Percentiles rank a stretch among this genome's conserved stretches.
phyloP scores from a whole-genome alignment of 2,113 vertebrate species.

The Myiagra hebetior region DNA sequence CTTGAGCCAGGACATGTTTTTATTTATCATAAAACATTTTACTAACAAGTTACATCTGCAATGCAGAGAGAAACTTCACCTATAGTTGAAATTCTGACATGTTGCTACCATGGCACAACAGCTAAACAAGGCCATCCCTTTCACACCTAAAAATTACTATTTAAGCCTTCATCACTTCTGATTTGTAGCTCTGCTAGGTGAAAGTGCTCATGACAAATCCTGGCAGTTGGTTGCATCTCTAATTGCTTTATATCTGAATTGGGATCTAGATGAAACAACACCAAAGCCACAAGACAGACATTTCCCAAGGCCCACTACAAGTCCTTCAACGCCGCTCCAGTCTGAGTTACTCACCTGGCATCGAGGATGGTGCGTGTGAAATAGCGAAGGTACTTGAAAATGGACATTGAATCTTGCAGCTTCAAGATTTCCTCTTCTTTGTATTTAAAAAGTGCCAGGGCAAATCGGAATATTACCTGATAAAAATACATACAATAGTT shows the following conservation, averaged over 20 bases:
- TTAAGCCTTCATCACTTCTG: not conserved
- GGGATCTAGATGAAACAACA: not conserved
- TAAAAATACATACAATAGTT: not conserved
- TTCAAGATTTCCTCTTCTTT: constrained; percentile 96
- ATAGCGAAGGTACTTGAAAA: constrained; percentile 93
- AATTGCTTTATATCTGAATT: not conserved
- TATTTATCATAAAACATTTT: not conserved
- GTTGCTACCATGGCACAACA: not conserved
- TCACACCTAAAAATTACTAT: not conserved
- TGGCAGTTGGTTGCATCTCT: not conserved
- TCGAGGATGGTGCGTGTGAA: constrained; percentile 92
- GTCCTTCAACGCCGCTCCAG: not conserved
- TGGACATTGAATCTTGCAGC: constrained; percentile 86
- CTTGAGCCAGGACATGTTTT: not conserved
- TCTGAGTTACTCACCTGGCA: constrained; percentile 76
- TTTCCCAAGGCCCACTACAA: not conserved
- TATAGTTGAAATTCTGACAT: not conserved
- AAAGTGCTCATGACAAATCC: not conserved
- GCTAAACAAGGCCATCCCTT: not conserved
- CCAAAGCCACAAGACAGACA: not conserved
- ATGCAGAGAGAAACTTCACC: not conserved
- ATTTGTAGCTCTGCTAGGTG: not conserved
- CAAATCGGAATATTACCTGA: constrained; percentile 95
- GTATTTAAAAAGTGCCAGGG: constrained; percentile 93
- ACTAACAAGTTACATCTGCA: not conserved